Base-by-base conservation (phyloP, 1,140 invertebrate species). In the Wiebesia pumilae region DNA sequence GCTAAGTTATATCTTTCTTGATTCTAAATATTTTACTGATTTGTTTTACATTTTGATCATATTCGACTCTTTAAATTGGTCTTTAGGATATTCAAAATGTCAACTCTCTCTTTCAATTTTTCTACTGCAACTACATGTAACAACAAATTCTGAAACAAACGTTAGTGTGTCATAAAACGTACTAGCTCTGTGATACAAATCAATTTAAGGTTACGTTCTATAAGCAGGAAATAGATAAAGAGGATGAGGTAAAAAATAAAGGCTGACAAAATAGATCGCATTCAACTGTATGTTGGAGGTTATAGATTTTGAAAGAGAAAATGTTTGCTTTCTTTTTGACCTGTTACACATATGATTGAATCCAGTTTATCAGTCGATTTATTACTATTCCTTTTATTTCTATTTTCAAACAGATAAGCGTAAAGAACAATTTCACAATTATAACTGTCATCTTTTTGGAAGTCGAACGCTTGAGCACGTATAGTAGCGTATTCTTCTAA, bases 241-340 rank as follows among this genome's bases (percentile, higher is more conserved):
- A 47, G 3, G 62, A 30, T 6, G 27, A 87, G 85, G 88, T 86
- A 88, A 87, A 88, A 88, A 89, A 87, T 88, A 83, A 88, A 87
- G 86, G 87, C 88, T 85, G 88, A 83, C 81, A 87, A 87, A 88
- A 89, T 88, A 88, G 88, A 87, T 88, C 80, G 87, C 79, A 40
- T 71, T 58, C 71, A 83, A 33, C 35, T 71, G 33, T 38, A 9
- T 65, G 67, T 12, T 2, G 19, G 30, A 77, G 35, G 78, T 87
- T 87, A 88, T 89, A 87, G 88, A 90, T 90, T 90, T 90, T 89
- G 88, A 87, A 12, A 35, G 84, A 54, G 85, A 27, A 78, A 88
- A 87, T n/a, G n/a, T n/a, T n/a, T n/a, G 58, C 12, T 33, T 38
- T 71, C n/a, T 3, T 30, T 58, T 54, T 24, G 16, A 33, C 35